Percentiles rank a stretch among this genome's conserved stretches.
These are phyloP conservation scores for Helogale parvula DNA, from an alignment of 2,113 vertebrate genomes.

Conservation along the genomic window DNA sequence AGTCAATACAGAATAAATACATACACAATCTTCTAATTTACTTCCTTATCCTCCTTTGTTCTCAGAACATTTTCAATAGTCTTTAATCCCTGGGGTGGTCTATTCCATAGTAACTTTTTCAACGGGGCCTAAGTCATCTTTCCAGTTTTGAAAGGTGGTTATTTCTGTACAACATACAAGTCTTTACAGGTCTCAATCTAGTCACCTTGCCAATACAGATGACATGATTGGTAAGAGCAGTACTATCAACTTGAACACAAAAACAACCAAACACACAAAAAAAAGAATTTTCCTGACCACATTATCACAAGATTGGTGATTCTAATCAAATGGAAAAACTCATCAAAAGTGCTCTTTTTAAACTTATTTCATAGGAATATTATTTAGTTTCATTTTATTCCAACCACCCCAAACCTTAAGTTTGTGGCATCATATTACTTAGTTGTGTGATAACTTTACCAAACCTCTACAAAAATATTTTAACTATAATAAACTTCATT, in stretches of 20 bases:
- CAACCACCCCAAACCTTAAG: not conserved
- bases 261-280: not conserved
- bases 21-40: not conserved
- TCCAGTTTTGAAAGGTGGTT: constrained; percentile 36
- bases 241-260: not conserved
- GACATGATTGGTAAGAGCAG: not conserved
- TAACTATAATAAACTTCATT: constrained; percentile 1
- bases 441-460: not conserved
- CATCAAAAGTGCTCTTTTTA: not conserved
- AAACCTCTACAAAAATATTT: constrained; percentile 25
- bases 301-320: not conserved
- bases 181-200: not conserved
- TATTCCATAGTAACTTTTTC: not conserved
- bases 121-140: not conserved
- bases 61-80: not conserved
- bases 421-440: constrained; percentile 40
- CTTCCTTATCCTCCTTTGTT: not conserved
- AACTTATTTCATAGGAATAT: not conserved
- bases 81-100: not conserved
- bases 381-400: constrained; percentile 50
- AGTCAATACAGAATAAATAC: not conserved
- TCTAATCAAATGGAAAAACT: not conserved
- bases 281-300: not conserved
- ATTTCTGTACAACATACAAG: constrained; percentile 32
- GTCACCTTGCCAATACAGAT: not conserved